Evolutionary conservation across 2,797 vertebrate species (phyloP), one percentile per base, ranked within the genome.

Genomic region (Acestrorhynchus altus): DNA sequence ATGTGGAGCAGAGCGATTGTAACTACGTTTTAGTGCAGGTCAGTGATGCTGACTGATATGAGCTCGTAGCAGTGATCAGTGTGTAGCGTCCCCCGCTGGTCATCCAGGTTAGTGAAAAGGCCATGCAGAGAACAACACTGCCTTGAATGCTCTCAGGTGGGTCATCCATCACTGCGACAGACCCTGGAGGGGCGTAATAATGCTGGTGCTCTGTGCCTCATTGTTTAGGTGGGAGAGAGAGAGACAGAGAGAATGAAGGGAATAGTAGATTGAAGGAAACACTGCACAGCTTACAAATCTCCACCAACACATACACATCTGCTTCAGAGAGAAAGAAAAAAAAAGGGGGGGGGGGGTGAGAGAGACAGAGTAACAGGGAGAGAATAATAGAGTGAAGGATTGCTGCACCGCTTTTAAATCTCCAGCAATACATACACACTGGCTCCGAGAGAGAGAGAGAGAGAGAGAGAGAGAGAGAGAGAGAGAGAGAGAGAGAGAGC

Each of bases 101-200:
- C 4, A 47, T 13, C 44, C 1, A 8, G 15, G 39, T 16, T 52
- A 22, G 64, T n/a, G 46, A 57, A 13, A 2, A 35, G 54, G 54
- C 54, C 9, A 22, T 26, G 54, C 11, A 16, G 46, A 15, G 15
- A 49, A 49, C 46, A 52, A n/a, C 22, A 2, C 52, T 51, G 6
- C 8, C 35, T 28, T 76, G 9, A 10, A 35, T 18, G 18, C 73
- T 60, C 68, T 40, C 65, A 46, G 42, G 44, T 52, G 35, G 35
- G 67, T 63, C 75, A 70, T 72, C 76, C 26, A 65, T 72, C 68
- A 78, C 39, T 3, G 4, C 20, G 47, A 51, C 49, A 35, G 12
- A 5, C 51, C 18, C 12, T 12, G 4, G 42, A 49, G 46, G 35
- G 26, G 35, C 28, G 0, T 35, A 35, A 35, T 49, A 16, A 40